Evolutionary conservation across 2,113 vertebrate genomes (phyloP).

Genomic region (Rhipidura dahli): DNA sequence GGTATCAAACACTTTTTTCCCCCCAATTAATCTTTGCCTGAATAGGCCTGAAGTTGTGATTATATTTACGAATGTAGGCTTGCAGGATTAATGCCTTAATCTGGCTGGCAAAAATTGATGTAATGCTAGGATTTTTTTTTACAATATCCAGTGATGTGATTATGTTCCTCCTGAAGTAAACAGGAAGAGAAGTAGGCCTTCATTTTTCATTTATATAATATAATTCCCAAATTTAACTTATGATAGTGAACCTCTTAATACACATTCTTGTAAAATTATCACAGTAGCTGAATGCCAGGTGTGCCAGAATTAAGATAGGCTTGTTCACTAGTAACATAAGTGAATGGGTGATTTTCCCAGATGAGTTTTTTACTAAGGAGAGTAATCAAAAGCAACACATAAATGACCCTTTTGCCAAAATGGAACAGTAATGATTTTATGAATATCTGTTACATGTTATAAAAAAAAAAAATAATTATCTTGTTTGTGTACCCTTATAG

Average conservation of each 20-base stretch:
- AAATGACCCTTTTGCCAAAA: neutral
- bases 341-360: neutral
- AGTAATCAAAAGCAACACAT: neutral
- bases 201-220: slow-evolving; percentile 19
- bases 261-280: neutral
- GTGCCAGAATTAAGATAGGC: slow-evolving; percentile 1
- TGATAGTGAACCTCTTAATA: slow-evolving; percentile 6
- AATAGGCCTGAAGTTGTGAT: neutral
- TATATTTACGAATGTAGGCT: neutral
- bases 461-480: neutral
- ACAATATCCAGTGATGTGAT: neutral
- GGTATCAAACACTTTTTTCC: neutral
- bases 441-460: neutral
- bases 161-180: neutral
- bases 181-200: neutral
- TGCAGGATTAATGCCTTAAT: neutral
- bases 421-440: neutral
- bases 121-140: neutral
- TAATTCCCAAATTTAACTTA: slow-evolving; percentile 25
- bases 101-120: neutral
- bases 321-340: neutral
- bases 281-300: neutral
- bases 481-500: slow-evolving; percentile 3
- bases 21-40: neutral
- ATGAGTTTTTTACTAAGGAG: neutral